These are phyloP conservation scores for Aphidius colemani DNA, from an alignment of 2,888 invertebrate genomes.

Conservation along the genomic window DNA sequence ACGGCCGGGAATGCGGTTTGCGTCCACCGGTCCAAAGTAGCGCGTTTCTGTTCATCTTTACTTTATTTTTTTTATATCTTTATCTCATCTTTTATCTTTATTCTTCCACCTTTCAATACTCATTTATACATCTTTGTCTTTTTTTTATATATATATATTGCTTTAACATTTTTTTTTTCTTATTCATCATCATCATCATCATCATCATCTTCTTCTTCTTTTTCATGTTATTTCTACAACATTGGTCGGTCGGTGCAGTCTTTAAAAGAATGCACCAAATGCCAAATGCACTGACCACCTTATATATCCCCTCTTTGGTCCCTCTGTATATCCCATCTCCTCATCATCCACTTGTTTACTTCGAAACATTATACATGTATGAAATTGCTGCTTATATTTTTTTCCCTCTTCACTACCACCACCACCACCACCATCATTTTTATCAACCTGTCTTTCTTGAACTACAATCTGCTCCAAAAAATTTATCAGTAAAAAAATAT, in stretches of 20 bases:
- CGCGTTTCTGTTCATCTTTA: conserved; percentile 47
- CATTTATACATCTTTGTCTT: too few relatives aligned
- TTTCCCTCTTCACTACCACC: conserved; percentile 26
- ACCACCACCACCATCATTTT: conserved; percentile 8
- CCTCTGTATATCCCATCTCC: conserved; percentile 34
- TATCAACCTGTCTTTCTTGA: conserved; percentile 22
- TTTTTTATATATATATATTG: too few relatives aligned
- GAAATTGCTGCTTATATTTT: conserved; percentile 27
- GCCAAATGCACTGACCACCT: conserved; percentile 52
- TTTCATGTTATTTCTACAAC: conserved; percentile 26
- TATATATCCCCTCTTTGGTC: conserved; percentile 34
- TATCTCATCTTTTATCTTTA: conserved; percentile 25
- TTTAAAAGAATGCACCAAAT: conserved; percentile 53
- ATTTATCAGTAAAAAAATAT: too few relatives aligned
- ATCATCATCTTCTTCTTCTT: conserved; percentile 23
- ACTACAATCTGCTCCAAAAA: conserved; percentile 23
- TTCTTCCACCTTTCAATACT: background rate
- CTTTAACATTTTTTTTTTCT: conserved; percentile 22
- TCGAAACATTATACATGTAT: conserved; percentile 34
- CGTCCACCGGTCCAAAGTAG: conserved; percentile 55
- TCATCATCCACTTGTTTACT: conserved; percentile 53
- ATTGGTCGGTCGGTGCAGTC: conserved; percentile 41
- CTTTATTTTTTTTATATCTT: conserved; percentile 32
- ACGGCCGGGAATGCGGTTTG: conserved; percentile 60
- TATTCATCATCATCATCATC: conserved; percentile 21